Conservation (phyloP, 2,888 invertebrate species). For the Lacanobia oleracea region DNA sequence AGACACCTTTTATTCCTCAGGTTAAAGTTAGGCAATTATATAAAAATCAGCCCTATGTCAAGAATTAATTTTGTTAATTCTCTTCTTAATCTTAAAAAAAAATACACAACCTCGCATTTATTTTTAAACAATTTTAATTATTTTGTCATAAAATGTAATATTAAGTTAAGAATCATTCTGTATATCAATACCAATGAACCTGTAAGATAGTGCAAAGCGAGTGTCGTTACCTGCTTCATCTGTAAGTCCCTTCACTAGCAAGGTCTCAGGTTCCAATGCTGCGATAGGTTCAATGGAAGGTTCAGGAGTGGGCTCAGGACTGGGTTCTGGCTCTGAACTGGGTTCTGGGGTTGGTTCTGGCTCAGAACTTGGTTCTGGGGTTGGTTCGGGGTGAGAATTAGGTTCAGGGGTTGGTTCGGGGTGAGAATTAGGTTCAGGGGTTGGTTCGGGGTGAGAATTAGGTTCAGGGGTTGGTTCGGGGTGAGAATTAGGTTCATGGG, state of each 20-base stretch:
- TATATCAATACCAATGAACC: slow-evolving; percentile 48
- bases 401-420: slow-evolving; percentile 81
- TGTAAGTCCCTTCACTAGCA: slow-evolving; percentile 88
- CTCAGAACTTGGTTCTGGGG: slow-evolving; percentile 35
- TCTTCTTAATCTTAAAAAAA: no score
- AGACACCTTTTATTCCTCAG: no score
- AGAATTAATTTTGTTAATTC: no score
- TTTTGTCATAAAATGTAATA: background rate
- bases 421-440: slow-evolving; percentile 77
- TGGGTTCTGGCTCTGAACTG: slow-evolving; percentile 70
- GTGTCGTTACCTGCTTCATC: slow-evolving; percentile 88
- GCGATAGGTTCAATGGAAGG: slow-evolving; percentile 84
- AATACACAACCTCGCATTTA: no score
- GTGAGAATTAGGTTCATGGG: slow-evolving; percentile 73
- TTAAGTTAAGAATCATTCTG: background rate
- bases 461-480: slow-evolving; percentile 72
- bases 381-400: slow-evolving; percentile 76
- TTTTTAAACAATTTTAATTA: no score
- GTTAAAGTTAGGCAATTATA: no score
- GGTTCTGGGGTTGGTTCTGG: slow-evolving; percentile 75
- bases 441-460: no score
- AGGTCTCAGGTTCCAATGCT: slow-evolving; percentile 85
- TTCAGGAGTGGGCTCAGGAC: slow-evolving; percentile 82
- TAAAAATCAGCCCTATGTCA: no score
- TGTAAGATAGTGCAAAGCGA: slow-evolving; percentile 77